A percentile compares a stretch with the other conserved stretches of the same genome.
Evolutionary conservation across 2,888 invertebrate genomes (phyloP).

Genomic region (Thecocarcelia acutangulata): DNA sequence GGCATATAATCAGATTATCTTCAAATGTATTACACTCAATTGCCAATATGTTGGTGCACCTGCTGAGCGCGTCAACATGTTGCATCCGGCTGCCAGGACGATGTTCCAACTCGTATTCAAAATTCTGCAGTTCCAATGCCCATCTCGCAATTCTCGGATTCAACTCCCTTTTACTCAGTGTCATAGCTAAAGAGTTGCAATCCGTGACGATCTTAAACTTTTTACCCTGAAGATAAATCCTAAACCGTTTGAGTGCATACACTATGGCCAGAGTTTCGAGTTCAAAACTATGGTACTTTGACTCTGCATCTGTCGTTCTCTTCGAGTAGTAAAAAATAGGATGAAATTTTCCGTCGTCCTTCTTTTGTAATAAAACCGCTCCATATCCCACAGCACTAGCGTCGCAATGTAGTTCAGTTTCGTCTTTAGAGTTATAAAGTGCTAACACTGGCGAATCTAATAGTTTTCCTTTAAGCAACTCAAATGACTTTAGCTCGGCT

Average conservation of each 20-base stretch:
- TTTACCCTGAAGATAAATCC: constrained; percentile 25
- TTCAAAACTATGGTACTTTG: constrained; percentile 75
- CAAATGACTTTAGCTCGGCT: constrained; percentile 24
- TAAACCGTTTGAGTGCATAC: constrained; percentile 63
- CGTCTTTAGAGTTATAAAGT: background rate
- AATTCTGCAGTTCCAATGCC: constrained; percentile 72
- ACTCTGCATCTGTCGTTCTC: constrained; percentile 15
- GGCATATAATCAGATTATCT: constrained; percentile 33
- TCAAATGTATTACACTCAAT: constrained; percentile 29
- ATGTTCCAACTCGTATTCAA: constrained; percentile 62
- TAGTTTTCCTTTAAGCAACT: constrained; percentile 42
- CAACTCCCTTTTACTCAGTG: constrained; percentile 73
- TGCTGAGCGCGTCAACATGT: constrained; percentile 67
- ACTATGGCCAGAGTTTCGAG: constrained; percentile 72
- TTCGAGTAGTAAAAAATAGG: constrained; percentile 49
- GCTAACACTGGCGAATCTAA: constrained; percentile 45
- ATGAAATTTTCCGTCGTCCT: constrained; percentile 49
- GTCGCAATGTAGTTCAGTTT: constrained; percentile 58
- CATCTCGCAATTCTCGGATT: constrained; percentile 69
- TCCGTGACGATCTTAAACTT: constrained; percentile 65
- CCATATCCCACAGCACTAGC: constrained; percentile 57
- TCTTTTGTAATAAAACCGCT: constrained; percentile 49
- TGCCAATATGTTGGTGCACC: constrained; percentile 21
- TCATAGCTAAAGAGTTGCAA: constrained; percentile 55
- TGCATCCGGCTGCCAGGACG: constrained; percentile 62